phyloP scores from a whole-genome alignment of 2,888 invertebrate species.

The Dioctria linearis region DNA sequence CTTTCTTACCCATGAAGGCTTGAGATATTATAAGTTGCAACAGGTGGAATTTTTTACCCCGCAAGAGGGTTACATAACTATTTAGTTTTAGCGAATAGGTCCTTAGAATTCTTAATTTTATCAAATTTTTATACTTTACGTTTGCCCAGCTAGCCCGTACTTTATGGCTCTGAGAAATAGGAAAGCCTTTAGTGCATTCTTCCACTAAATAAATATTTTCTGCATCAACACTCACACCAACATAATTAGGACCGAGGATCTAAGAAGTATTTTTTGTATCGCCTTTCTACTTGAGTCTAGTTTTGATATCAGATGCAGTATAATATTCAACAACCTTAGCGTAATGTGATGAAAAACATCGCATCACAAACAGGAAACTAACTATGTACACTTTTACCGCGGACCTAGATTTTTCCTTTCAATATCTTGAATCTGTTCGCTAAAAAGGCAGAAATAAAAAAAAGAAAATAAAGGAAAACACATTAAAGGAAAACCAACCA shows the following conservation, averaged over 20 bases:
- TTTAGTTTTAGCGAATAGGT: too few relatives aligned
- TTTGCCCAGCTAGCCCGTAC: too few relatives aligned
- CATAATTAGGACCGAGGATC: background rate
- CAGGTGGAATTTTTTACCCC: too few relatives aligned
- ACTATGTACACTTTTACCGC: background rate
- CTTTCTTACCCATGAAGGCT: too few relatives aligned
- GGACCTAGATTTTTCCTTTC: conserved; percentile 36
- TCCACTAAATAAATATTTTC: background rate
- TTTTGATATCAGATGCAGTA: background rate
- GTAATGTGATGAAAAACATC: conserved; percentile 9
- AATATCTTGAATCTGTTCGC: background rate
- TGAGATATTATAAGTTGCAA: too few relatives aligned
- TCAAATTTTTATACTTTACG: too few relatives aligned
- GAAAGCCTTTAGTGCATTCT: background rate
- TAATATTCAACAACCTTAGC: conserved; percentile 8
- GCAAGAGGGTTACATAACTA: too few relatives aligned
- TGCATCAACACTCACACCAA: background rate
- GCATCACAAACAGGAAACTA: background rate
- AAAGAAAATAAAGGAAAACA: conserved; percentile 16
- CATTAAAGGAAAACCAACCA: conserved; percentile 22
- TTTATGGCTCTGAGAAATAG: background rate
- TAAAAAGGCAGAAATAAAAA: conserved; percentile 4
- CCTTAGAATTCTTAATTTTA: too few relatives aligned
- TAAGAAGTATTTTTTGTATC: background rate
- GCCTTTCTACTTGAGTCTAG: background rate